These are phyloP conservation scores for Coreoperca whiteheadi DNA, from an alignment of 2,113 vertebrate species.

Conservation along the genomic window DNA sequence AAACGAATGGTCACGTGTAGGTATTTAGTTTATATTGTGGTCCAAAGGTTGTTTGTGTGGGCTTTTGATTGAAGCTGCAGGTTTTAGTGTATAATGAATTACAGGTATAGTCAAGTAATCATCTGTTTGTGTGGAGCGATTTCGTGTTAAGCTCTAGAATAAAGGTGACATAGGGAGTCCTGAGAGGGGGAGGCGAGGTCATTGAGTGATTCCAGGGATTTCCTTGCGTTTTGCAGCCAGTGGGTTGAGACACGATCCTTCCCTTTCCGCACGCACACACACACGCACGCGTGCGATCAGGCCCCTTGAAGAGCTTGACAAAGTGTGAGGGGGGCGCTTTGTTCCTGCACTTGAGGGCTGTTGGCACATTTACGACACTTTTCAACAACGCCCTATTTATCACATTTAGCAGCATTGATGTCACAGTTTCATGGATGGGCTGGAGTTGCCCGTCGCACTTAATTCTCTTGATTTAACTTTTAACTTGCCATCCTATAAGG, in stretches of 20 bases:
- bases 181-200: conserved; percentile 34
- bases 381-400: conserved; percentile 51
- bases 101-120: conserved; percentile 13
- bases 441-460: conserved; percentile 4
- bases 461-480: conserved; percentile 9
- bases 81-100: neutral
- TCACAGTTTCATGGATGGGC: conserved; percentile 34
- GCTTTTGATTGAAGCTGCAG: conserved; percentile 10
- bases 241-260: conserved; percentile 40
- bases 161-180: conserved; percentile 2
- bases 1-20: neutral
- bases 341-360: conserved; percentile 68
- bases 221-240: conserved; percentile 56
- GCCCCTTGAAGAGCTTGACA: conserved; percentile 66
- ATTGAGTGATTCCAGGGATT: conserved; percentile 64
- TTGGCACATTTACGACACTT: conserved; percentile 75
- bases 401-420: conserved; percentile 39
- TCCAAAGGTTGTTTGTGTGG: conserved; percentile 39
- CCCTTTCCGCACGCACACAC: neutral
- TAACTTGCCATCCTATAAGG: neutral
- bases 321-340: conserved; percentile 74
- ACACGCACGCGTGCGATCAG: conserved; percentile 3
- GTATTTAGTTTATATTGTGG: neutral
- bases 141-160: neutral
- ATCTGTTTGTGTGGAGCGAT: neutral